Base-by-base conservation (phyloP, 1,140 invertebrate species). In the Dendroctonus ponderosae region DNA sequence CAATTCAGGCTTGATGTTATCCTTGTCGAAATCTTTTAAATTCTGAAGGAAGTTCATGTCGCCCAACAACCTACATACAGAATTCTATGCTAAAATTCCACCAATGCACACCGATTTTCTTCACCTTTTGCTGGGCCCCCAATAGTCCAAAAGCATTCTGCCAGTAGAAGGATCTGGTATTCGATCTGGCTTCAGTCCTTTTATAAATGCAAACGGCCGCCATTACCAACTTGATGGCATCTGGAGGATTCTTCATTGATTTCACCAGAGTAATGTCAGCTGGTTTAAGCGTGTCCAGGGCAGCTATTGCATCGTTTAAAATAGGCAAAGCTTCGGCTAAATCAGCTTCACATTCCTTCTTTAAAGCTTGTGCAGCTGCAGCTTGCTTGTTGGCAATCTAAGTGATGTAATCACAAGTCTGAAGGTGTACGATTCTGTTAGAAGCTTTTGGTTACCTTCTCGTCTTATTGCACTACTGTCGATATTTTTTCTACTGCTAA, bases 211-310 rank as follows among this genome's bases (percentile, higher is more conserved):
- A 98, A 14, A 98, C 90, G 5, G 95, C 93, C 43, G 94, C 95
- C 91, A 98, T 94, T 0, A 96, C 96, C 58, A 98, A 76, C 77
- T 94, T 94, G 0, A 99, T 90, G 12, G 91, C 91, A 44, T 89
- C 87, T 6, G 97, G 97, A 7, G 97, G 97, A 83, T 96, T 97
- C 82, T 96, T 97, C 96, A 99, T 98, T 0, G 95, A 91, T 80
- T 98, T 98, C 0, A 99, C 92, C 44, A 96, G 81, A 9, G 93
- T 93, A 64, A 99, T 97, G 79, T 99, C 96, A 12, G 87, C 84
- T 12, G 94, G 94, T 79, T 97, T 98, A 5, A 98, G 81, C 0
- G 94, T 97, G 77, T 98, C 91, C 7, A 99, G 80, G 12, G 97
- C 95, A 46, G 84, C 85, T 62, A 89, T 81, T 3, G 89, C 89